A percentile compares a stretch with the other conserved stretches of the same genome.
phyloP scores from a whole-genome alignment of 2,797 vertebrate species.

The Hypotaenidia okinawae region DNA sequence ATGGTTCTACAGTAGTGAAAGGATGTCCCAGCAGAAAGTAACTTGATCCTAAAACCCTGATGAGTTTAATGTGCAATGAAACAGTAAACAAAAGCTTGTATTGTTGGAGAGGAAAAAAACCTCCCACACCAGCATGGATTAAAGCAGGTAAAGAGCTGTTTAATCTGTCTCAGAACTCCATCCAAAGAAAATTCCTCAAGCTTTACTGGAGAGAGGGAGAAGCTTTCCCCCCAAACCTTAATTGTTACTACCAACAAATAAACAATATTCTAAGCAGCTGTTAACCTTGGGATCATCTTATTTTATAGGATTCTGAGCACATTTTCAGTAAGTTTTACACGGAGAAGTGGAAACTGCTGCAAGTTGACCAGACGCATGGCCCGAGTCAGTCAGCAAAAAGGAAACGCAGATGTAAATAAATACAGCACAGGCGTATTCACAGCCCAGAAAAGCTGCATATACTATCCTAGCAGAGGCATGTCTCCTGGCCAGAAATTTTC shows the following conservation, averaged over 20 bases:
- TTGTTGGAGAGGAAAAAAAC: not conserved
- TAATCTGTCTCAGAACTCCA: not conserved
- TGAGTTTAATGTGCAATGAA: not conserved
- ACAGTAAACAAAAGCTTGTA: conserved; percentile 49
- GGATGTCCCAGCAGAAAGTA: not conserved
- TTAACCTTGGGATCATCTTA: not conserved
- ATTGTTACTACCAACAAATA: not conserved
- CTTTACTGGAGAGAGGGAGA: fast-evolving
- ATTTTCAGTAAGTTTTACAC: not conserved
- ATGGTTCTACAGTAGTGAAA: not conserved
- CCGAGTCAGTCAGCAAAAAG: not conserved
- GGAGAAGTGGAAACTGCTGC: not conserved
- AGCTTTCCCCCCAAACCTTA: not conserved
- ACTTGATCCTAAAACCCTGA: conserved; percentile 26
- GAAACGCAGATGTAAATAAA: not conserved
- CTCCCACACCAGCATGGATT: not conserved
- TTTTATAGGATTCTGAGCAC: not conserved
- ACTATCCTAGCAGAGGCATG: not conserved
- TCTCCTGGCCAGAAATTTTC: not conserved
- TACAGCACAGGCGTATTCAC: not conserved
- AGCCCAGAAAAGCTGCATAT: not conserved
- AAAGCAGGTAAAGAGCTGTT: conserved; percentile 40
- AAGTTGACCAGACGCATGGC: not conserved
- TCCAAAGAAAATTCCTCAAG: not conserved
- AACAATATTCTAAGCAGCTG: not conserved